Evolutionary conservation across 2,113 vertebrate genomes (phyloP).

Genomic region (Numenius arquata): DNA sequence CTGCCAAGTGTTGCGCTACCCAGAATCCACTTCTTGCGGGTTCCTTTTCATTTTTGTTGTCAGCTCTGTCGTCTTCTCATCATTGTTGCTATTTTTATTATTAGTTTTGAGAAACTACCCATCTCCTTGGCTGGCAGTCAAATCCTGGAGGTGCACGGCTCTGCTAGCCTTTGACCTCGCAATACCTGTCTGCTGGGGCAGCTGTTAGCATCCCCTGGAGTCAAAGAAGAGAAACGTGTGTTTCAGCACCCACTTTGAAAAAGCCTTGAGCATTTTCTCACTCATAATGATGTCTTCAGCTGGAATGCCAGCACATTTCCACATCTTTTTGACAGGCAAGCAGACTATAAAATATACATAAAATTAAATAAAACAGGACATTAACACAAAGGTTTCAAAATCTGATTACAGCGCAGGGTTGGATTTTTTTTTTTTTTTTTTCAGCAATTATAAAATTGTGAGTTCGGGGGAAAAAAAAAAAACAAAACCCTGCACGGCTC

Average conservation of each 20-base stretch:
- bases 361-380: slow-evolving; percentile 79
- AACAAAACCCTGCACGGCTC: slow-evolving; percentile 1
- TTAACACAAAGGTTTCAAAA: slow-evolving; percentile 73
- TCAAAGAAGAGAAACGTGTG: slow-evolving; percentile 65
- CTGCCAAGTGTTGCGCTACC: slow-evolving; percentile 41
- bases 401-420: slow-evolving; percentile 50
- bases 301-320: slow-evolving; percentile 71
- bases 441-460: slow-evolving; percentile 58
- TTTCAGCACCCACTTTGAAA: slow-evolving; percentile 72
- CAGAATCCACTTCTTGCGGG: slow-evolving; percentile 39
- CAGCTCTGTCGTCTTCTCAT: slow-evolving; percentile 33
- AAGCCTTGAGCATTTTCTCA: slow-evolving; percentile 74
- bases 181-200: slow-evolving; percentile 59
- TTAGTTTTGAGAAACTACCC: slow-evolving; percentile 47
- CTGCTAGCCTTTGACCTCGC: slow-evolving; percentile 60
- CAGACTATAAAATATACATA: slow-evolving; percentile 71
- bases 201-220: slow-evolving; percentile 72
- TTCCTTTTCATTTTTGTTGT: slow-evolving; percentile 40
- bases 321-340: slow-evolving; percentile 73
- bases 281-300: slow-evolving; percentile 73
- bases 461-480: background rate
- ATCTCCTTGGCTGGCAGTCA: background rate
- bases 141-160: slow-evolving; percentile 15
- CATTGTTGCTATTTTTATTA: slow-evolving; percentile 22
- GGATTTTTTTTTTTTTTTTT: background rate